Evolutionary conservation across 2,888 invertebrate genomes (phyloP), one percentile per base, ranked within the genome.

Genomic region (Agonum fuliginosum): DNA sequence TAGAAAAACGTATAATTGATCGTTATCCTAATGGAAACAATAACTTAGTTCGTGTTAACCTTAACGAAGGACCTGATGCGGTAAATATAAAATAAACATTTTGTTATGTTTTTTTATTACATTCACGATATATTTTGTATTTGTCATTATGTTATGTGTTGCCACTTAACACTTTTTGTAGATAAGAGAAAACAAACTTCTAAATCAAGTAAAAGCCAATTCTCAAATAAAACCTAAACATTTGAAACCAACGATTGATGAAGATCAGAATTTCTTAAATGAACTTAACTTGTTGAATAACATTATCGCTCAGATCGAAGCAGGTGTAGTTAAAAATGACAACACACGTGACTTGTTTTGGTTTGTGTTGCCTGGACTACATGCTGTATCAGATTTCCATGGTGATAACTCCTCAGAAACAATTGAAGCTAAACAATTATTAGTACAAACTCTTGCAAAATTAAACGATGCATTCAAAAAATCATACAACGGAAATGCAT

Each of bases 331-430:
- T 4, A 85, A 85, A 62, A 85, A 88, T 62, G 91, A 93, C 83
- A 88, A 89, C 75, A 85, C 89, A 65, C 88, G 92, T 65, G 92
- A 93, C 84, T 88, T 92, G 81, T 92, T 89, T 84, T 91, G 92
- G 91, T 88, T 94, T 81, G 90, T 91, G 78, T 87, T 93, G 80
- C 86, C 88, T 46, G 89, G 91, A 6, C 87, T 94, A 19, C 91
- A 91, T 82, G 88, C 91, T 6, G 85, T 94, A 17, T 88, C 90
- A 12, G 92, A 93, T 83, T 87, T 87, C 74, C 90, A 94, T 84
- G 93, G 93, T 3, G 89, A 89, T 62, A 90, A 91, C 83, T 92
- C 94, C 0, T 87, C 89, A 6, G 89, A 90, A 82, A 88, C 90
- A 1, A 89, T 90, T 79, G 93, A 93, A 86, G 93, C 93, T 27